Base-by-base conservation (phyloP, 2,888 invertebrate species). In the Harpagoxenus sublaevis region DNA sequence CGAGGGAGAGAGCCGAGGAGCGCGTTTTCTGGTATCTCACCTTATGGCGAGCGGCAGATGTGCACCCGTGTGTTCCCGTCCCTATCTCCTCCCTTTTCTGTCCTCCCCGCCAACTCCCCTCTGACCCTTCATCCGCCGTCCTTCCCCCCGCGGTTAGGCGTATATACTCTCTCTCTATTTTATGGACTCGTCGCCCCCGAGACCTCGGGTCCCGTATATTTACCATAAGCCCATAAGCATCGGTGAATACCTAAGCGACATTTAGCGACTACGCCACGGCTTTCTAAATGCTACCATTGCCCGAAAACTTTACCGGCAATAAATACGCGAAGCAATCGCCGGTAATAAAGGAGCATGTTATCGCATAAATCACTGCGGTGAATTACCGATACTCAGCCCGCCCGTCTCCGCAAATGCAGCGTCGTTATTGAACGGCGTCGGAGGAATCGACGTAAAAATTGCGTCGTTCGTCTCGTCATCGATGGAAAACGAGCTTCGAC, bases 41-140 rank as follows among this genome's bases (percentile, higher is more conserved):
- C 93, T 90, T 93, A 93, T 93, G 93, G 93, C 93, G 90, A 93
- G 89, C 92, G 89, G 93, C 93, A 93, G 93, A 93, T 93, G 93
- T 90, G 89, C 87, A 84, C 85, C 87, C 92, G 85, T 86, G 85
- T 86, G 84, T 78, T 73, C 39, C 77, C 66, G 79, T 75, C 51
- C 60, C 73, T 39, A 42, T 65, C 60, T 39, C 45, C 55, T 70
- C 81, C 66, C 73, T 78, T 70, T 71, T 78, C 39, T 42, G 63
- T 35, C 45, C 51, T 75, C 31, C 65, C 35, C n/a, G n/a, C n/a
- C 65, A 18, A 23, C 6, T 63, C 55, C 42, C 10, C 18, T 55
- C 84, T 57, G 45, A 28, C 63, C 51, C 78, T 31, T 57, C 70
- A 45, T 71, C 42, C 62, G n/a, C 42, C 45, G 65, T 28, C 70